These are phyloP conservation scores for Manis pentadactyla DNA, from an alignment of 2,797 vertebrate species.

Conservation along the genomic window DNA sequence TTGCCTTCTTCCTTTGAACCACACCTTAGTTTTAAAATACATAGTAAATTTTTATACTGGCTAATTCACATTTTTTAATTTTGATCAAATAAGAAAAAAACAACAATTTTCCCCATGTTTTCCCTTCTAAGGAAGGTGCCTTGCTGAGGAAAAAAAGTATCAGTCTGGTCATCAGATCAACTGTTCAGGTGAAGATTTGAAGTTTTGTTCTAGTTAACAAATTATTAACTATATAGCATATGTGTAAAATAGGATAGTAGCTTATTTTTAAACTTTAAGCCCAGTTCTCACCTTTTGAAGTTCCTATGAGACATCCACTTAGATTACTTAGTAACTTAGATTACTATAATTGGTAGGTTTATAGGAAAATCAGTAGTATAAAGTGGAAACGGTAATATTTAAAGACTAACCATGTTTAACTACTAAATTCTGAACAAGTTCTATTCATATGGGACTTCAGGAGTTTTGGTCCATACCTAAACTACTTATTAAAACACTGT, in stretches of 20 bases:
- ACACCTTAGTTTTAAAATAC: not conserved
- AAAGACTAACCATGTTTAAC: not conserved
- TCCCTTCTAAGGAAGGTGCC: not conserved
- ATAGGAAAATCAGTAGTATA: not conserved
- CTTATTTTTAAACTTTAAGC: not conserved
- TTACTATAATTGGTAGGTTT: not conserved
- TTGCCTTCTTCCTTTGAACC: not conserved
- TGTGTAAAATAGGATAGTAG: not conserved
- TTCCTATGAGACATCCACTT: not conserved
- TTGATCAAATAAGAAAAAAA: not conserved
- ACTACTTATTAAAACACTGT: not conserved
- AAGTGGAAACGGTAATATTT: not conserved
- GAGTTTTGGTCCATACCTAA: not conserved
- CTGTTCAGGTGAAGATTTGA: not conserved
- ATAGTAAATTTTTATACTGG: not conserved
- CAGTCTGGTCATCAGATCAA: not conserved
- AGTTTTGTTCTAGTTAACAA: not conserved
- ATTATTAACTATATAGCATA: not conserved
- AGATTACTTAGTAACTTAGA: not conserved
- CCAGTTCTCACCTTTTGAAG: not conserved
- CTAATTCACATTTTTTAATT: constrained; percentile 18
- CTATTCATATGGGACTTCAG: not conserved
- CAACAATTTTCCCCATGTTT: not conserved
- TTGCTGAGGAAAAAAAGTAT: not conserved
- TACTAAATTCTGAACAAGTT: not conserved